Base-by-base conservation (phyloP, 1,140 invertebrate species). In the Drosophila baimaii region DNA sequence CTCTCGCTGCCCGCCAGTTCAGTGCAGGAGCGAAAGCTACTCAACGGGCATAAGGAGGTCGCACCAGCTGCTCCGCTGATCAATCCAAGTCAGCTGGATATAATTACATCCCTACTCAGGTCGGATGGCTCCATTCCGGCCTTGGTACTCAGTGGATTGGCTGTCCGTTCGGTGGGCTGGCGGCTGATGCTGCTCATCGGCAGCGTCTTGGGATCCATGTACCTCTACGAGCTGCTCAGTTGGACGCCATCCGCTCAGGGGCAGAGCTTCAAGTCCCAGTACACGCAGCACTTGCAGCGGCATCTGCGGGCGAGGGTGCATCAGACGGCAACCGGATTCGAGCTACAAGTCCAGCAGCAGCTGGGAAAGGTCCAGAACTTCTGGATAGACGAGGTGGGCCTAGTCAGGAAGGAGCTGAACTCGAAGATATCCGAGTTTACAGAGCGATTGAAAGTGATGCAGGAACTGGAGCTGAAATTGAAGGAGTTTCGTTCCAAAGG, bases 211-310 rank as follows among this genome's bases (percentile, higher is more conserved):
- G 96, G 97, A 58, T 94, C 96, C 66, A 93, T 99, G 8, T 99
- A 99, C 93, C 91, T 96, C 5, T 99, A 99, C 92, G 98, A 99
- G 93, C 94, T 98, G 62, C 93, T 99, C n/a, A 98, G 98, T 3
- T 99, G 98, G 98, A 99, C 98, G 15, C 98, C 96, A 66, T 96
- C 95, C 90, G 98, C 98, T 5, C 98, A 99, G 93, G 98, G 99
- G 93, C 94, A 96, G 23, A 93, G 96, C 72, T 99, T 99, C 92
- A 99, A 99, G 93, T 93, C 94, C 49, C 99, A 99, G 93, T 99
- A 99, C 93, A 96, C 99, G 9, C 94, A 95, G 51, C 98, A 99
- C 93, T 97, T 98, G 41, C 97, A 97, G n/a, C 95, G 96, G 78
- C 98, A 99, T 93, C 94, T 99, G 51, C 94, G 96, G 98, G 90